Conservation (phyloP, 2,888 invertebrate genomes). For the Tenthredo mesomela region DNA sequence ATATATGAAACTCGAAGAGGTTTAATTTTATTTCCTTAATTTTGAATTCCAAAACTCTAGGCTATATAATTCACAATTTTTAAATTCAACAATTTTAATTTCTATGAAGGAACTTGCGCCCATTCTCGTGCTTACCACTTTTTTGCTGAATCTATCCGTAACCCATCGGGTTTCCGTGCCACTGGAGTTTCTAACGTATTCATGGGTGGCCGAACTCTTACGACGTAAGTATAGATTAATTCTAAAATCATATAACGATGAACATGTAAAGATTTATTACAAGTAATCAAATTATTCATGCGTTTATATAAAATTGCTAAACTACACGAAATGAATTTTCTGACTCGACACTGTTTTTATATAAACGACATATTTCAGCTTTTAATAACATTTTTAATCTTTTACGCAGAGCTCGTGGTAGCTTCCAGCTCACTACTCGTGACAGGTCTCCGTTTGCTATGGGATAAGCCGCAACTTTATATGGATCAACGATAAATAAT, state of each 20-base stretch:
- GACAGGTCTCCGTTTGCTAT: not conserved
- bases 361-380: not conserved
- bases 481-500: not conserved
- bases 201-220: conserved; percentile 34
- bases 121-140: conserved; percentile 72
- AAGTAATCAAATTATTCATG: not conserved
- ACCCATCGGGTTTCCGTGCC: conserved; percentile 41
- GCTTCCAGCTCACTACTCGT: not conserved
- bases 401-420: conserved; percentile 23
- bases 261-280: not conserved
- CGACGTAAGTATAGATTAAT: conserved; percentile 7
- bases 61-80: not conserved
- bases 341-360: not conserved
- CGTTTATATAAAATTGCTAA: no score
- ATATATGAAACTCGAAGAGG: no score
- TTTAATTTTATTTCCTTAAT: not conserved
- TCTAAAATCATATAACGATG: no score
- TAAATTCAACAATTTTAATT: not conserved
- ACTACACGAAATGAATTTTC: no score
- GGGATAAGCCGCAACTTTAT: conserved; percentile 27
- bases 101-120: conserved; percentile 64
- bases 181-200: not conserved
- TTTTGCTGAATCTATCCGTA: conserved; percentile 72
- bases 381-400: not conserved
- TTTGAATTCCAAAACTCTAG: not conserved